Evolutionary conservation across 2,888 invertebrate species (phyloP), one percentile per base, ranked within the genome.

Genomic region (Caenorhabditis becei): DNA sequence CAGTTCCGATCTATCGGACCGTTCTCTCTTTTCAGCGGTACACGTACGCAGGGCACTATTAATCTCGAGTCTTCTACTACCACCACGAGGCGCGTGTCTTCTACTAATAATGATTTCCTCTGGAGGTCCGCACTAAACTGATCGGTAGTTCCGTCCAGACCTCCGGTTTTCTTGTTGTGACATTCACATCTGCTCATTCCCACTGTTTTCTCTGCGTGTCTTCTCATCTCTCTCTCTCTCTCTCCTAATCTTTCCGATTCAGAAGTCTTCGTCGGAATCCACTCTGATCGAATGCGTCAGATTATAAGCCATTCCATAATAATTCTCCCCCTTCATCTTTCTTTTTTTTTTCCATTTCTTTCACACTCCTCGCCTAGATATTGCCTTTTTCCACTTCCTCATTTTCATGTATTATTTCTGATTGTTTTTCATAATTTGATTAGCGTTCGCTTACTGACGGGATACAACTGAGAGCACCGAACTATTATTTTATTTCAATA

Each of bases 1-100:
- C 24, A 2, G 2, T 24, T 51, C 24, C 16, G 8, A 3, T 51
- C 26, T 23, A 51, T 24, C 58, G 58, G 24, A 11, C 14, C 14
- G 11, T 41, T 41, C 32, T 54, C 44, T 49, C 41, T 72, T 58
- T 86, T 69, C 84, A 86, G 86, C 81, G 86, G 77, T 84, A 82
- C 72, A 65, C 81, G 54, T 84, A 86, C 66, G 77, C 86, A 77
- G 86, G 86, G 77, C 86, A 83, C 70, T 86, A 86, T 72, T 86
- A 78, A 84, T 69, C 67, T 32, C 28, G 24, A 5, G 32, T 44
- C 61, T 59, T 53, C 56, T 37, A 37, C 62, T 16, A 67, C 49
- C 20, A 58, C 16, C 16, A 2, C 53, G 7, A 65, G 10, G 18
- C 35, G 41, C 24, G 24, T 59, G 16, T 28, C 23, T 14, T 41